Conservation (phyloP, 2,113 vertebrate species). For the Mormyrus iriodes region DNA sequence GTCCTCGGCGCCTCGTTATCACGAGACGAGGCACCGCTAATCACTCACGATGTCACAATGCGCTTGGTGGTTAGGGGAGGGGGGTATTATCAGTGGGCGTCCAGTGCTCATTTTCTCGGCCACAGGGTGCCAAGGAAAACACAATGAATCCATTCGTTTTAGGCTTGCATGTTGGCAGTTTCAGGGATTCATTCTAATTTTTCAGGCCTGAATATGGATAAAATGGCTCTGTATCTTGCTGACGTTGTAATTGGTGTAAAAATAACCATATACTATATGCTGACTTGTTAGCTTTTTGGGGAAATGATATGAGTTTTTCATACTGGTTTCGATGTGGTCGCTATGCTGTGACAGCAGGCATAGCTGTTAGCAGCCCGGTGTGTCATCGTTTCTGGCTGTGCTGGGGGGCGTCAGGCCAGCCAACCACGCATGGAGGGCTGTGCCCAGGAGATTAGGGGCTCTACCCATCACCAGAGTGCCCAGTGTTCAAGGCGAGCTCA, state of each 20-base stretch:
- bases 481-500: neutral
- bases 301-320: neutral
- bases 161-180: neutral
- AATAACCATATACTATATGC: neutral
- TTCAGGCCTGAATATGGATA: neutral
- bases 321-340: neutral
- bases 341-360: neutral
- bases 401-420: neutral
- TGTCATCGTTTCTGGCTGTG: neutral
- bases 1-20: neutral
- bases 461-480: neutral
- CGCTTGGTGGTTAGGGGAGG: neutral
- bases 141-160: neutral
- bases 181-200: neutral
- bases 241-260: neutral
- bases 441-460: neutral
- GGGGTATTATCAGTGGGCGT: neutral
- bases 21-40: neutral
- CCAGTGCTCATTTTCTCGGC: neutral
- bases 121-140: neutral
- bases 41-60: neutral
- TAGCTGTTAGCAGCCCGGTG: neutral
- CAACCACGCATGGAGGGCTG: neutral
- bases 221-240: neutral
- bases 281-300: neutral